These are phyloP conservation scores for Megaceryle maxima DNA, from an alignment of 2,113 vertebrate species.

Conservation along the genomic window DNA sequence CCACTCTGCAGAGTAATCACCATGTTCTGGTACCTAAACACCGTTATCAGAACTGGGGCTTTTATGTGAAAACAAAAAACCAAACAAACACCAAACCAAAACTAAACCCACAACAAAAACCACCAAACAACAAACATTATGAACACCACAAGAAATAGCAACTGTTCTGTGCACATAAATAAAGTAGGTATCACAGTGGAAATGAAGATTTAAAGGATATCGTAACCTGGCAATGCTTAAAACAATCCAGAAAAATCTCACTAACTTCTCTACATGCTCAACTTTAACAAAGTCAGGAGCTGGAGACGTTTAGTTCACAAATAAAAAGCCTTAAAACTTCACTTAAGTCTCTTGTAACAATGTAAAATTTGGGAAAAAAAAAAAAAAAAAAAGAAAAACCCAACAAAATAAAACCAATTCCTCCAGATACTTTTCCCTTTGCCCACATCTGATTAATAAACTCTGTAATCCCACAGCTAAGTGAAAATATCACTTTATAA, in stretches of 20 bases:
- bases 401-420: background rate
- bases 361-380: background rate
- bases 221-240: background rate
- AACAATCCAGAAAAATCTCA: background rate
- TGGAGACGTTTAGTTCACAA: background rate
- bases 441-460: background rate
- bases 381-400: background rate
- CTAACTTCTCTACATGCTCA: background rate
- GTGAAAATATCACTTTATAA: background rate
- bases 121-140: background rate
- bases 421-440: background rate
- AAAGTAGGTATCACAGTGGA: background rate
- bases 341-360: background rate
- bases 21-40: background rate
- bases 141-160: background rate
- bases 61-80: background rate
- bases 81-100: background rate
- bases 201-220: background rate
- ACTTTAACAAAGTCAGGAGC: background rate
- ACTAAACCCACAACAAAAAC: too few relatives aligned
- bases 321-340: background rate
- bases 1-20: background rate
- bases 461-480: background rate
- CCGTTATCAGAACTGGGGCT: background rate
- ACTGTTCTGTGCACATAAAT: background rate